Conservation (phyloP, 2,113 vertebrate species). For the Sapajus apella region DNA sequence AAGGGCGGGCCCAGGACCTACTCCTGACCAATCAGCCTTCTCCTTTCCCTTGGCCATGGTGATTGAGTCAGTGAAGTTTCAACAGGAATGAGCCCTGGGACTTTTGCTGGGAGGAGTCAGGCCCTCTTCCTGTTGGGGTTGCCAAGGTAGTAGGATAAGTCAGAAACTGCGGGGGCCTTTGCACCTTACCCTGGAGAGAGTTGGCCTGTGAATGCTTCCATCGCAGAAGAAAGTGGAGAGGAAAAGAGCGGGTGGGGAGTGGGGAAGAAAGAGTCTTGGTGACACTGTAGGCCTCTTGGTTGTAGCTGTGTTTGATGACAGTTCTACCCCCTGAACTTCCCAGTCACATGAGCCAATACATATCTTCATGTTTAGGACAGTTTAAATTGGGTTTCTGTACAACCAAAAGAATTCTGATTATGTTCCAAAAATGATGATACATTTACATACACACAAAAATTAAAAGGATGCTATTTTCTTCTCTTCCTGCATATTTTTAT, state of each 20-base stretch:
- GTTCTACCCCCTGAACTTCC: neutral
- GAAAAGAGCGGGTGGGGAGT: too few relatives aligned
- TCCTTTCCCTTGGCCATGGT: neutral
- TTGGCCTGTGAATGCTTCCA: neutral
- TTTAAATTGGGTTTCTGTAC: neutral
- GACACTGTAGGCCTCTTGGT: neutral
- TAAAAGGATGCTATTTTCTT: neutral
- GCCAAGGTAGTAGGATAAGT: neutral
- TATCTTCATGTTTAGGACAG: neutral
- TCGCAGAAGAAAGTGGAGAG: neutral
- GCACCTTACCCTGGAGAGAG: neutral
- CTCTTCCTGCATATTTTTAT: neutral
- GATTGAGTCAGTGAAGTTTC: neutral
- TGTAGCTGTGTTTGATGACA: neutral
- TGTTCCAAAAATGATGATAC: neutral
- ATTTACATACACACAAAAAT: neutral
- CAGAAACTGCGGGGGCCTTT: neutral
- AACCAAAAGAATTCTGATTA: neutral
- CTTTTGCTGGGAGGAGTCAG: neutral
- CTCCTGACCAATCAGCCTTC: neutral
- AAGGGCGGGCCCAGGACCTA: neutral
- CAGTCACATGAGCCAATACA: neutral
- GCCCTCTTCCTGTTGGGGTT: neutral
- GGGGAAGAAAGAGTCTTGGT: neutral
- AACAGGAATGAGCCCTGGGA: neutral